Evolutionary conservation across 2,113 vertebrate genomes (phyloP).

Genomic region (Boleophthalmus pectinirostris): DNA sequence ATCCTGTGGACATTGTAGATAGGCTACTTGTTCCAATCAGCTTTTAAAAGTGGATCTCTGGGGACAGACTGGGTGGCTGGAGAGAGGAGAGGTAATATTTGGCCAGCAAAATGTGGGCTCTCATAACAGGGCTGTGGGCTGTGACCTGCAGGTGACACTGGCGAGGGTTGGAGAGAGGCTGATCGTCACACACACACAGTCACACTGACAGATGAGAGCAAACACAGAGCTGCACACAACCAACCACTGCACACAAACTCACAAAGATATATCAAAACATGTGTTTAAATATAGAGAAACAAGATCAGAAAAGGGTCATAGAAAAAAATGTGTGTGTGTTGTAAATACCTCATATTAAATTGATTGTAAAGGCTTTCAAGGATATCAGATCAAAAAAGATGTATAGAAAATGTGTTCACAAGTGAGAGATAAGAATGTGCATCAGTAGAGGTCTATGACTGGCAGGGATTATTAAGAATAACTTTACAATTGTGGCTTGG

Average conservation of each 20-base stretch:
- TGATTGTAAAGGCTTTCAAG: background rate
- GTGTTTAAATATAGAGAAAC: background rate
- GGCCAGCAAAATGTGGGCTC: conserved; percentile 36
- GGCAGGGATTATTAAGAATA: no score
- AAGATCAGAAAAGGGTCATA: background rate
- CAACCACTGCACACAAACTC: conserved; percentile 26
- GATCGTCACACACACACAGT: conserved; percentile 5
- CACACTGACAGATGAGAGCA: conserved; percentile 27
- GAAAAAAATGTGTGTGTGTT: no score
- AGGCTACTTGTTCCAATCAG: conserved; percentile 24
- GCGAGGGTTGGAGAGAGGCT: conserved; percentile 22
- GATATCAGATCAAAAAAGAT: background rate
- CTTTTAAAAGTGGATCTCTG: conserved; percentile 36
- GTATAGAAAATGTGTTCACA: background rate
- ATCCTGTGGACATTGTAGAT: conserved; percentile 1
- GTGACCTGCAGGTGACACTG: conserved; percentile 39
- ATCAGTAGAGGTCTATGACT: background rate
- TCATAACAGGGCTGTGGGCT: conserved; percentile 28
- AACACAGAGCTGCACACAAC: conserved; percentile 24
- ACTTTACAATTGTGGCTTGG: background rate
- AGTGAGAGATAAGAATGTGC: background rate
- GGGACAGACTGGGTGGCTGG: conserved; percentile 14
- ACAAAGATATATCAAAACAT: background rate
- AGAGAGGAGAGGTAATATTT: conserved; percentile 22
- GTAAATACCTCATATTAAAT: background rate